Conservation (phyloP, 2,797 vertebrate genomes). For the Lepus oiostolus region DNA sequence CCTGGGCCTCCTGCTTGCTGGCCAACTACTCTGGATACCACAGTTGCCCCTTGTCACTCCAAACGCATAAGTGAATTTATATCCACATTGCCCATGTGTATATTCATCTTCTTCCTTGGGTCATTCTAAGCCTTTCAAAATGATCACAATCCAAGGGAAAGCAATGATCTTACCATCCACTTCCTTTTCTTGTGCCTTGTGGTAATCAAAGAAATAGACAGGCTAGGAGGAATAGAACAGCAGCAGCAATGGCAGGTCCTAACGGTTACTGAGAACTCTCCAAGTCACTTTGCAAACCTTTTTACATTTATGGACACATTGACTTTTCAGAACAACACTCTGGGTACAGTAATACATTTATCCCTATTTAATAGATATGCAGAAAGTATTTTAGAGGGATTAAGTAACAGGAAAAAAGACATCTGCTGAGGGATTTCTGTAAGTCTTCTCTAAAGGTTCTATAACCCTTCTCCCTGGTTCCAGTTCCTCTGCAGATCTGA, state of each 20-base stretch:
- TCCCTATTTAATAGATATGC: not conserved
- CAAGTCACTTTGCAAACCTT: not conserved
- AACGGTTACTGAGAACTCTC: fast-evolving
- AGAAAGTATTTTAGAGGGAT: not conserved
- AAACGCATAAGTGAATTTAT: slow-evolving; percentile 22
- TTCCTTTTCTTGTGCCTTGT: not conserved
- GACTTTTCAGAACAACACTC: not conserved
- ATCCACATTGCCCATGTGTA: not conserved
- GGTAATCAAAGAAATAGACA: not conserved
- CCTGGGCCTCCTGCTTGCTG: not conserved
- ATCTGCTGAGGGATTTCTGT: not conserved
- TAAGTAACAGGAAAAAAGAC: not conserved
- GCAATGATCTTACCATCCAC: not conserved
- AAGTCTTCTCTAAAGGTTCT: not conserved
- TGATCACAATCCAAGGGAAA: not conserved
- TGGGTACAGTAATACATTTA: not conserved
- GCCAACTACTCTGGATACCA: not conserved
- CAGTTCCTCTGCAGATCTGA: not conserved
- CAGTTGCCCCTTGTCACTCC: not conserved
- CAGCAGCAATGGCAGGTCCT: too few species aligned
- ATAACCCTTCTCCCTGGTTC: not conserved
- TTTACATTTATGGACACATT: not conserved
- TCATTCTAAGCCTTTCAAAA: not conserved
- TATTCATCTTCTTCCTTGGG: slow-evolving; percentile 33
- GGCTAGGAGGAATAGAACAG: not conserved